Evolutionary conservation across 2,797 vertebrate genomes (phyloP).

Genomic region (Avahi laniger): DNA sequence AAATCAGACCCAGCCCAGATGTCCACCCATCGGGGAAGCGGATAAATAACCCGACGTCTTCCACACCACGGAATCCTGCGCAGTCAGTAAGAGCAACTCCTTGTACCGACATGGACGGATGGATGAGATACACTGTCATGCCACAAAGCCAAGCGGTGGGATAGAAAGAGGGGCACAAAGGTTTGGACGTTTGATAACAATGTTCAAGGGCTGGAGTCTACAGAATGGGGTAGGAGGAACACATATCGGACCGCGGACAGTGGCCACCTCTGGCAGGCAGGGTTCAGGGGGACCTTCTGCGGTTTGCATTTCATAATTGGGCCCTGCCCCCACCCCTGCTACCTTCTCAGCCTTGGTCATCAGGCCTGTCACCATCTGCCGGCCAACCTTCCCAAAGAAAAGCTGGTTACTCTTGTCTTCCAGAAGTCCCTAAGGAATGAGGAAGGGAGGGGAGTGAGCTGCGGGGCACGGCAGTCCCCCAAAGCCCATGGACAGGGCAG

Average conservation of each 20-base stretch:
- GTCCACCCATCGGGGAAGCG: accelerated
- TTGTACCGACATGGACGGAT: accelerated
- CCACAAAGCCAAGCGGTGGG: neutral
- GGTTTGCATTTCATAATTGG: neutral
- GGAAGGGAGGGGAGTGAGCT: neutral
- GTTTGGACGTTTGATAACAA: too few species aligned
- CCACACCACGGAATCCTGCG: accelerated
- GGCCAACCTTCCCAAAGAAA: slow-evolving; percentile 97
- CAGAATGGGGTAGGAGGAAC: accelerated
- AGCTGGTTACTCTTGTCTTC: slow-evolving; percentile 91
- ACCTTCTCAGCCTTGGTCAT: slow-evolving; percentile 98
- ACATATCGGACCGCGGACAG: too few species aligned
- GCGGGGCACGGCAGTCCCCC: accelerated
- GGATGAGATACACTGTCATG: accelerated
- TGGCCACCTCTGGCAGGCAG: neutral
- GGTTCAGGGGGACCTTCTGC: neutral
- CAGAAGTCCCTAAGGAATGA: slow-evolving; percentile 89
- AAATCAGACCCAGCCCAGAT: neutral
- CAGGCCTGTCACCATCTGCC: slow-evolving; percentile 95
- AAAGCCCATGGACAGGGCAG: neutral
- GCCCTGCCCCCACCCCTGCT: neutral
- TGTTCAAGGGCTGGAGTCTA: too few species aligned
- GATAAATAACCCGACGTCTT: neutral
- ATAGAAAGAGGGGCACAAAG: accelerated
- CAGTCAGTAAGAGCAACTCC: accelerated